Evolutionary conservation across 2,113 vertebrate genomes (phyloP).

Genomic region (Elachura formosa): DNA sequence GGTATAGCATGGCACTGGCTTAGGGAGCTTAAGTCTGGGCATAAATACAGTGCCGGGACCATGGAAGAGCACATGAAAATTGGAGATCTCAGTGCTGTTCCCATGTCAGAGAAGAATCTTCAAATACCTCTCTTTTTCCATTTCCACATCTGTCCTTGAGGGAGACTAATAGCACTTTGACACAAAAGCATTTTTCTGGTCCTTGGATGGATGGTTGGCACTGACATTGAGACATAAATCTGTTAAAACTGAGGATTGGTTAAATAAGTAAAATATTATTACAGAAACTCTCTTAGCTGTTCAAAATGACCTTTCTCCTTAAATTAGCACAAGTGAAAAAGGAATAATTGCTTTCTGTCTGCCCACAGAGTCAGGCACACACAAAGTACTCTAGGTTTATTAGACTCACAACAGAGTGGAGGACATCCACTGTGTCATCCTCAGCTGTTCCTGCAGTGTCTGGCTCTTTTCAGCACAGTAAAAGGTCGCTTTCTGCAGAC

Average conservation of each 20-base stretch:
- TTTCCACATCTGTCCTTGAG: background rate
- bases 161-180: background rate
- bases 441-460: background rate
- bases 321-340: background rate
- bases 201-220: background rate
- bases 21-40: background rate
- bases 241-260: background rate
- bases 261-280: constrained; percentile 33
- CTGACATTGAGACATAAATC: constrained; percentile 11
- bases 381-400: background rate
- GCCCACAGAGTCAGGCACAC: background rate
- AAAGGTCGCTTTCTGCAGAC: background rate
- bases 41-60: background rate
- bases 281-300: background rate
- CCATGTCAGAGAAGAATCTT: background rate
- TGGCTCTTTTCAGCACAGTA: background rate
- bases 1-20: background rate
- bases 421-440: background rate
- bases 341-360: constrained; percentile 1
- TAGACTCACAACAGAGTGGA: background rate
- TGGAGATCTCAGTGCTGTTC: background rate
- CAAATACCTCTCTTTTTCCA: background rate
- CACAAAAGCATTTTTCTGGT: background rate
- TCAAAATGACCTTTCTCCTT: background rate
- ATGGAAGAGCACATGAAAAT: background rate